Conservation (phyloP, 2,113 vertebrate genomes). For the Chloropsis hardwickii region DNA sequence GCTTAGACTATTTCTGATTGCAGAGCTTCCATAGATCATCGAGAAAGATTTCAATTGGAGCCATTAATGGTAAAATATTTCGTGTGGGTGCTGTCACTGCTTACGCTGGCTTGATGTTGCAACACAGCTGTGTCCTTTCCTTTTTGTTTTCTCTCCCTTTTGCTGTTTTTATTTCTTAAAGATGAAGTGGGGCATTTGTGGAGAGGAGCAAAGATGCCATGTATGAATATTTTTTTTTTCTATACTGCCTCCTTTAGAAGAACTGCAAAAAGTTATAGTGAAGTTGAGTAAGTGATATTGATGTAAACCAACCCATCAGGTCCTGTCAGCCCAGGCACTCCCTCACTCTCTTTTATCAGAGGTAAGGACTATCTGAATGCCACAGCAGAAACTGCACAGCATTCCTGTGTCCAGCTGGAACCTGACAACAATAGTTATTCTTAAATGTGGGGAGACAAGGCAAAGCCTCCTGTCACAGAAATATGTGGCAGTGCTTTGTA, state of each 20-base stretch:
- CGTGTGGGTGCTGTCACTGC: background rate
- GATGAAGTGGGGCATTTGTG: background rate
- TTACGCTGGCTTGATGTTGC: background rate
- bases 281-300: background rate
- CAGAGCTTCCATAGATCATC: conserved; percentile 1
- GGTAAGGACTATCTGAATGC: background rate
- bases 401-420: background rate
- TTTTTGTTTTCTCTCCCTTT: background rate
- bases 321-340: background rate
- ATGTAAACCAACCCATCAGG: background rate
- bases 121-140: background rate
- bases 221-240: background rate
- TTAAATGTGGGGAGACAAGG: background rate
- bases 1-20: conserved; percentile 2
- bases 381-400: background rate
- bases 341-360: background rate
- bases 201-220: background rate
- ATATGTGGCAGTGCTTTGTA: background rate
- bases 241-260: background rate
- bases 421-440: background rate
- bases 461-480: conserved; percentile 6
- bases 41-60: conserved; percentile 9
- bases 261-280: background rate
- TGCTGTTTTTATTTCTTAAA: background rate
- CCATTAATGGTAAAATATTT: conserved; percentile 63